Evolutionary conservation across 2,797 vertebrate genomes (phyloP).

Genomic region (Ptychadena robeensis): DNA sequence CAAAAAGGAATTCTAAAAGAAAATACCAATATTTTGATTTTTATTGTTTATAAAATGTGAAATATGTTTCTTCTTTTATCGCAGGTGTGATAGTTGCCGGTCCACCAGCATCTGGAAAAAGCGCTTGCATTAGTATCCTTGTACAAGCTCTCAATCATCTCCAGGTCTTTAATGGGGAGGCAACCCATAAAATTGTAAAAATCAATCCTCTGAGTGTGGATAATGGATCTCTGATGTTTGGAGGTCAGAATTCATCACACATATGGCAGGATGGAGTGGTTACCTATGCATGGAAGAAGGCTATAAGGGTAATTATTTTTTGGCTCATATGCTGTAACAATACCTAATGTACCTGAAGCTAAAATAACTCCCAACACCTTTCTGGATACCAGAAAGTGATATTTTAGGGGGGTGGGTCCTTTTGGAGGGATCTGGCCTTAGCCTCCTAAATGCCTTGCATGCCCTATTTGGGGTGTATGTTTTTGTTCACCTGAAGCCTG

Average conservation of each 20-base stretch:
- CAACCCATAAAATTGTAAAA: slow-evolving; percentile 56
- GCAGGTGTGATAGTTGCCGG: slow-evolving; percentile 60
- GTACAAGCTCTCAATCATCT: slow-evolving; percentile 56
- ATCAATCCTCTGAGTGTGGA: slow-evolving; percentile 59
- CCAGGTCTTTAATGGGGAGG: slow-evolving; percentile 15
- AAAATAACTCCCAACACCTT: too few species aligned
- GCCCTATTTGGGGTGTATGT: too few species aligned
- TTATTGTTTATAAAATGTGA: too few species aligned
- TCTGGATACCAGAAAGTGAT: too few species aligned
- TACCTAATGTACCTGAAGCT: too few species aligned
- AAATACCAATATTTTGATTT: too few species aligned
- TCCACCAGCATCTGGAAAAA: slow-evolving; percentile 60
- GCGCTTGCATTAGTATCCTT: slow-evolving; percentile 51
- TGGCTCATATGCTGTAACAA: neutral
- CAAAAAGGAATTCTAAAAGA: too few species aligned
- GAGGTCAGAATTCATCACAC: slow-evolving; percentile 25
- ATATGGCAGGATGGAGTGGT: slow-evolving; percentile 59
- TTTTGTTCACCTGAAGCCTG: too few species aligned
- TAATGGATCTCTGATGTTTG: slow-evolving; percentile 48
- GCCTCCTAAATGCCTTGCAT: too few species aligned
- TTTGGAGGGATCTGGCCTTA: too few species aligned
- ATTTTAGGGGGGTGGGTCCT: too few species aligned
- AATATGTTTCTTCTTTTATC: neutral
- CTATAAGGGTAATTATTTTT: slow-evolving; percentile 44
- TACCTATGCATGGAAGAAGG: slow-evolving; percentile 56